phyloP scores from a whole-genome alignment of 2,888 invertebrate genomes.

The Drosophila testacea region DNA sequence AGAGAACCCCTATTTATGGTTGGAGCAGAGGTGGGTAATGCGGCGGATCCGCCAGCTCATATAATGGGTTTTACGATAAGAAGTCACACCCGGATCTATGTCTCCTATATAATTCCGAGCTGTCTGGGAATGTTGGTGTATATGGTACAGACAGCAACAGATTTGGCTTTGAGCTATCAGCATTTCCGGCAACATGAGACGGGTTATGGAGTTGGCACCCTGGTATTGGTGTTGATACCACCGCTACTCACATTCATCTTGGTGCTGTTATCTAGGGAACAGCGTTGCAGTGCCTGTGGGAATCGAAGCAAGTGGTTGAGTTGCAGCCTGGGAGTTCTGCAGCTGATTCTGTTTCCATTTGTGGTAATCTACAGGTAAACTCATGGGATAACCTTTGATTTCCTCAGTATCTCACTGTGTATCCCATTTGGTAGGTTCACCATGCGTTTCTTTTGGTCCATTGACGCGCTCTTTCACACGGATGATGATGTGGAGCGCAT shows the following conservation, averaged over 20 bases:
- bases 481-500: slow-evolving; percentile 87
- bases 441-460: slow-evolving; percentile 91
- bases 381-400: not conserved
- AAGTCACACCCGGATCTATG: slow-evolving; percentile 83
- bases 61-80: slow-evolving; percentile 83
- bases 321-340: slow-evolving; percentile 68
- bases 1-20: slow-evolving; percentile 19
- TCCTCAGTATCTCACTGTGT: too few species aligned
- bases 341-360: slow-evolving; percentile 83
- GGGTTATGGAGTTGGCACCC: slow-evolving; percentile 85
- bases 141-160: slow-evolving; percentile 89
- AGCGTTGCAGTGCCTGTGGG: slow-evolving; percentile 85
- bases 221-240: slow-evolving; percentile 86
- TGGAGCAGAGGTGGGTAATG: slow-evolving; percentile 74
- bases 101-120: slow-evolving; percentile 86
- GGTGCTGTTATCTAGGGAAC: slow-evolving; percentile 87
- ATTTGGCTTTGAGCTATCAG: slow-evolving; percentile 88
- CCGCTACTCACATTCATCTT: slow-evolving; percentile 87
- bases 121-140: slow-evolving; percentile 88
- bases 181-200: slow-evolving; percentile 88
- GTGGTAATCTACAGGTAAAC: slow-evolving; percentile 87
- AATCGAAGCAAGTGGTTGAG: slow-evolving; percentile 67
- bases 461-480: slow-evolving; percentile 88
- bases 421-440: slow-evolving; percentile 87
- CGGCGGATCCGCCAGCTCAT: slow-evolving; percentile 77